phyloP scores from a whole-genome alignment of 2,888 invertebrate species.

The Cinara cedri region DNA sequence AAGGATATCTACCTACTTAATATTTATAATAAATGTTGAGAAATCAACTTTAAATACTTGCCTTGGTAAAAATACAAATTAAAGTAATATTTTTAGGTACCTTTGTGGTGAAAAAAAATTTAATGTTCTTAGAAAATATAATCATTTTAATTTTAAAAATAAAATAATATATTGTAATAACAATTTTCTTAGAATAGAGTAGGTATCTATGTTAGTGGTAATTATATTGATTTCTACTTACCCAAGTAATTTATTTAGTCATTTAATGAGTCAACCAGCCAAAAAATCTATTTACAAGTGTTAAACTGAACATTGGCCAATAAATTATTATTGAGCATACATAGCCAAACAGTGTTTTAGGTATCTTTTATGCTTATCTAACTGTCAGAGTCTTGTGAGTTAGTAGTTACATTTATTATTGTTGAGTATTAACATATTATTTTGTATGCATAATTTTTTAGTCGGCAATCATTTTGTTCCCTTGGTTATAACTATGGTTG shows the following conservation, averaged over 20 bases:
- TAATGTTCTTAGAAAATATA: too few species aligned
- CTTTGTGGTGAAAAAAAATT: too few species aligned
- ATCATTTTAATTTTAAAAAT: too few species aligned
- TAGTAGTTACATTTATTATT: background rate
- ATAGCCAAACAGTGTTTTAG: conserved; percentile 12
- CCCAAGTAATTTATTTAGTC: background rate
- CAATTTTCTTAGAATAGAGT: too few species aligned
- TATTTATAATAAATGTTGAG: too few species aligned
- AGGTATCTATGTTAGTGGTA: too few species aligned
- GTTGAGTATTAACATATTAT: conserved; percentile 3
- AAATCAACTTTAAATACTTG: too few species aligned
- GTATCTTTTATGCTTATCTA: background rate
- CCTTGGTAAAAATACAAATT: too few species aligned
- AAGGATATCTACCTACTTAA: too few species aligned
- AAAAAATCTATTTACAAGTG: conserved; percentile 46
- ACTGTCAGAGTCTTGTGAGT: background rate
- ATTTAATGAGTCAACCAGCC: conserved; percentile 14
- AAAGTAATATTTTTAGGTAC: too few species aligned
- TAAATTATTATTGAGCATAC: conserved; percentile 39
- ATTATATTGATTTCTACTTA: too few species aligned
- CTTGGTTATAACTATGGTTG: conserved; percentile 85
- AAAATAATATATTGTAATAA: too few species aligned
- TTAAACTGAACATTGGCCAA: conserved; percentile 41
- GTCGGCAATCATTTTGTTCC: conserved; percentile 69
- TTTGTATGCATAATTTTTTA: conserved; percentile 62